Base-by-base conservation (phyloP, 2,888 invertebrate species). In the Mycalesis mineus region DNA sequence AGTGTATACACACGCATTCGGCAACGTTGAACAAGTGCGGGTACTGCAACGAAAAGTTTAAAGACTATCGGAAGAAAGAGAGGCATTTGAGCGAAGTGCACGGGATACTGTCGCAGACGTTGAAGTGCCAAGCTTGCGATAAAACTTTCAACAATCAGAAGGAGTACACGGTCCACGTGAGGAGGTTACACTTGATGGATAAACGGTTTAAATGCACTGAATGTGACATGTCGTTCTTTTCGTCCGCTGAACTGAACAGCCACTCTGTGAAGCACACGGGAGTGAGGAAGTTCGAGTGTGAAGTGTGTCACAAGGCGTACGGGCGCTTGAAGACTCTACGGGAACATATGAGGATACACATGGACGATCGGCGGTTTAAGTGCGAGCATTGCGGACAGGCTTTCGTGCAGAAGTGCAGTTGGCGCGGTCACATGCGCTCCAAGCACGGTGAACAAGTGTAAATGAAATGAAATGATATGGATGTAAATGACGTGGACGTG, bases 231-330 rank as follows among this genome's bases (percentile, higher is more conserved):
- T 71, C 71, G 7, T 88, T 85, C 60, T 79, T 75, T 58, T 73
- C 74, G 0, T 73, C 74, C 33, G 70, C 73, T 5, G 75, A 75
- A 49, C 65, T 88, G 60, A 76, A 74, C 45, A 72, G 73, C 29
- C 88, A 88, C 61, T 70, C 76, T 68, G 72, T 78, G 47, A 82
- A 75, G 51, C 86, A 87, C 58, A 78, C 78, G 0, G 75, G 74
- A 0, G 70, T 71, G 9, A 76, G 75, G 60, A 74, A 75, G 4
- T 84, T 76, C 53, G 69, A 75, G 41, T 88, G 87, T 52, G 72
- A 75, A 28, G 68, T 81, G 4, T 87, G 87, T 51, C 63, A 72
- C n/a, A 82, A 83, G 61, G 62, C 68, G n/a, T 77, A 73, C 41
- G 71, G 71, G 0, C 65, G 74, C 6, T 65, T 67, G 61, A 71